Evolutionary conservation across 2,113 vertebrate species (phyloP).

Genomic region (Columba livia): DNA sequence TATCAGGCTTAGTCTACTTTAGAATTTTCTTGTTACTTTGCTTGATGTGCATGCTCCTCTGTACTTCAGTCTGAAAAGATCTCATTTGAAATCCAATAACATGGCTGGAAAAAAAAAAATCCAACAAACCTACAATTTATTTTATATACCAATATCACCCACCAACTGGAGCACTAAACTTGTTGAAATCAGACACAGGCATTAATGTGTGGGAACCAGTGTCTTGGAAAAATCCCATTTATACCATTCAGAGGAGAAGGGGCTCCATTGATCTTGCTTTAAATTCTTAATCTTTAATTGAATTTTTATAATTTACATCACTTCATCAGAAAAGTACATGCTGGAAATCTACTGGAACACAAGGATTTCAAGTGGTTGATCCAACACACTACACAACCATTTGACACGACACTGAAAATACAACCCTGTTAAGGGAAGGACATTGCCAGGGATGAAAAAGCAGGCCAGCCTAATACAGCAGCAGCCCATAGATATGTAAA

Average conservation of each 20-base stretch:
- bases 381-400: not conserved
- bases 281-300: not conserved
- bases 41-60: not conserved
- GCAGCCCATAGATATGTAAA: not conserved
- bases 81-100: not conserved
- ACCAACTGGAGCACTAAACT: not conserved
- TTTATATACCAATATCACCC: not conserved
- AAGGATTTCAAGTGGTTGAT: not conserved
- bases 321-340: not conserved
- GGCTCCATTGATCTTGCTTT: not conserved
- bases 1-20: not conserved
- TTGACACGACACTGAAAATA: not conserved
- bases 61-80: not conserved
- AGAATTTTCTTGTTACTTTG: not conserved
- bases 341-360: not conserved
- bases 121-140: not conserved
- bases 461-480: not conserved
- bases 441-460: not conserved
- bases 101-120: fast-evolving
- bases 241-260: not conserved
- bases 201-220: not conserved
- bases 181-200: not conserved
- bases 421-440: not conserved
- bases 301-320: not conserved
- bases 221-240: not conserved